A percentile compares a stretch with the other conserved stretches of the same genome.
Conservation (phyloP, 1,140 invertebrate genomes). For the Nylanderia fulva region DNA sequence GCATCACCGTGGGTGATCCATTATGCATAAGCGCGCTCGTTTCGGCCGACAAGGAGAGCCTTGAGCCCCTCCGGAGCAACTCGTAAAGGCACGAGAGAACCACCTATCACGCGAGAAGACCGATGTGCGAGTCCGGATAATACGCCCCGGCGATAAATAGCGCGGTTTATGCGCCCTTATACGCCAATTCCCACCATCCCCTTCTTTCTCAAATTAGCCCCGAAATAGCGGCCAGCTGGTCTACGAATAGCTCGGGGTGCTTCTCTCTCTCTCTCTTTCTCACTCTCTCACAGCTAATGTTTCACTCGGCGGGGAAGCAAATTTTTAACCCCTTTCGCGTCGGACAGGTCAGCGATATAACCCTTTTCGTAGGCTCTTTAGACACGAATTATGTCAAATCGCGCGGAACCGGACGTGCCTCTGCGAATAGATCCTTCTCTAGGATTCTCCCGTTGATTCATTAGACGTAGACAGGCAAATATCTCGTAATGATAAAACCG, state of each 20-base stretch:
- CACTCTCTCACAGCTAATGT: slow-evolving; percentile 13
- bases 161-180: slow-evolving; percentile 48
- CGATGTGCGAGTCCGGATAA: slow-evolving; percentile 41
- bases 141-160: slow-evolving; percentile 51
- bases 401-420: neutral
- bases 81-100: slow-evolving; percentile 30
- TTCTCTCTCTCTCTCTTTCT: too few relatives aligned
- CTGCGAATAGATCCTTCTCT: neutral
- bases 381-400: neutral
- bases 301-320: neutral
- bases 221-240: slow-evolving; percentile 12
- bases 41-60: slow-evolving; percentile 52
- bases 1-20: slow-evolving; percentile 49
- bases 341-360: neutral
- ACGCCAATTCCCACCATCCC: slow-evolving; percentile 20
- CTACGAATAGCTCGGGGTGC: slow-evolving; percentile 1
- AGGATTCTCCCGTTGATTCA: neutral
- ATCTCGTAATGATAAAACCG: slow-evolving; percentile 1
- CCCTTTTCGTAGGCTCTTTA: too few relatives aligned
- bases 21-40: slow-evolving; percentile 56
- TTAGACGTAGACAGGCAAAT: neutral
- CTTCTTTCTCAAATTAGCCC: slow-evolving; percentile 6
- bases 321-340: slow-evolving; percentile 14
- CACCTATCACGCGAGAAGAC: slow-evolving; percentile 59
- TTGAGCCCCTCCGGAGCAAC: slow-evolving; percentile 35